Conservation (phyloP, 2,113 vertebrate genomes). For the Labeo rohita region DNA sequence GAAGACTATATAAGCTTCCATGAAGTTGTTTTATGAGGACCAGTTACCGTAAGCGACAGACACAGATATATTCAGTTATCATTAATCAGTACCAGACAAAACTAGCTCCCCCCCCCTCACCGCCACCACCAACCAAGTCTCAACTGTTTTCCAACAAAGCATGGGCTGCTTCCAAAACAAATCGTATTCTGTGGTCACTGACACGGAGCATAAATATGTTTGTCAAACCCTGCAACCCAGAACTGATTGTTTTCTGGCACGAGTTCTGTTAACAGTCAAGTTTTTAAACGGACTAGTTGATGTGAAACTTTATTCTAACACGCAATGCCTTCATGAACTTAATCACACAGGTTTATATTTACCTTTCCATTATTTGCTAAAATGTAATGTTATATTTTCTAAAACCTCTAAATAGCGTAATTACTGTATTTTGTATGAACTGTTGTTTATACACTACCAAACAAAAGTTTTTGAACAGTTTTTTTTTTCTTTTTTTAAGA, state of each 20-base stretch:
- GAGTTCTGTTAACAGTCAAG: neutral
- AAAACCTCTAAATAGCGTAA: neutral
- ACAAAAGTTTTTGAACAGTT: no score
- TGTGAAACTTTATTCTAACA: neutral
- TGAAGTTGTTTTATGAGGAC: slow-evolving; percentile 11
- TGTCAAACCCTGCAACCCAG: slow-evolving; percentile 41
- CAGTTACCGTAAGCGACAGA: slow-evolving; percentile 14
- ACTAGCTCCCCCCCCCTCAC: neutral
- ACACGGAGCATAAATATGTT: slow-evolving; percentile 52
- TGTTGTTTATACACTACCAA: no score
- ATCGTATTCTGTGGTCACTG: slow-evolving; percentile 34
- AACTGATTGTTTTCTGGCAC: slow-evolving; percentile 37
- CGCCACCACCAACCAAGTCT: neutral
- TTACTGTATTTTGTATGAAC: no score
- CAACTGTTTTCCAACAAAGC: slow-evolving; percentile 14
- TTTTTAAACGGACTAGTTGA: neutral
- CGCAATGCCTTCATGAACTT: neutral
- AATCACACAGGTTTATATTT: neutral
- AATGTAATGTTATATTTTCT: neutral
- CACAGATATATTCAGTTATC: slow-evolving; percentile 31
- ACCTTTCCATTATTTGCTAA: neutral
- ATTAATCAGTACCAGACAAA: slow-evolving; percentile 38
- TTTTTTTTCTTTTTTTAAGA: no score
- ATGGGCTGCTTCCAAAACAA: slow-evolving; percentile 43
- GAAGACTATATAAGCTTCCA: slow-evolving; percentile 13